These are phyloP conservation scores for Nasonia longicornis DNA, from an alignment of 1,140 invertebrate species.

Conservation along the genomic window DNA sequence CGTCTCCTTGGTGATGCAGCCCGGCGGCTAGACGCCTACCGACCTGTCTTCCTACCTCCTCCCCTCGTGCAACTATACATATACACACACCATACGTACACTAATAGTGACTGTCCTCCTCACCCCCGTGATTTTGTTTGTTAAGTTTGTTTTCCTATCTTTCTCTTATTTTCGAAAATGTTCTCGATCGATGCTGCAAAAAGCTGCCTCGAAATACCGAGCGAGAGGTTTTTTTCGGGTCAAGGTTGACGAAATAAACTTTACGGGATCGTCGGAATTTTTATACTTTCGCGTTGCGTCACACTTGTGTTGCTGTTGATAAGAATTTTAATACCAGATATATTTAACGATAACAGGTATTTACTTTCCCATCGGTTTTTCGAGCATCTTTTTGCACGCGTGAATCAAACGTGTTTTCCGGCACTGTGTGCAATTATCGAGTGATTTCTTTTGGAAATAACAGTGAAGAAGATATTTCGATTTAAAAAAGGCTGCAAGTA, in stretches of 20 bases:
- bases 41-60: constrained; percentile 72
- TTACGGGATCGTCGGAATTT: too few species aligned
- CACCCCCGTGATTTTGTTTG: constrained; percentile 29
- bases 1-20: constrained; percentile 71
- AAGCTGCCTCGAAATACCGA: not conserved
- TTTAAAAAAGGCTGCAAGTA: too few species aligned
- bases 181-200: not conserved
- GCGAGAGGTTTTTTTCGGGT: not conserved
- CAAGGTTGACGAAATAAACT: too few species aligned
- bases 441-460: not conserved
- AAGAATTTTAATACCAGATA: too few species aligned
- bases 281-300: too few species aligned
- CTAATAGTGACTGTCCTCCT: constrained; percentile 32
- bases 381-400: not conserved
- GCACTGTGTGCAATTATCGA: not conserved
- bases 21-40: constrained; percentile 74
- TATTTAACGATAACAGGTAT: too few species aligned
- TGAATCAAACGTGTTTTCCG: not conserved
- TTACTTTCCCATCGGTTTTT: not conserved
- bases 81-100: constrained; percentile 51
- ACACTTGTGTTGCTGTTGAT: too few species aligned
- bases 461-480: too few species aligned
- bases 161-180: constrained; percentile 3
- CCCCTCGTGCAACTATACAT: constrained; percentile 72
- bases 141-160: not conserved